A percentile compares a stretch with the other conserved stretches of the same genome.
These are phyloP conservation scores for Scomber scombrus DNA, from an alignment of 2,113 vertebrate species.

Conservation along the genomic window DNA sequence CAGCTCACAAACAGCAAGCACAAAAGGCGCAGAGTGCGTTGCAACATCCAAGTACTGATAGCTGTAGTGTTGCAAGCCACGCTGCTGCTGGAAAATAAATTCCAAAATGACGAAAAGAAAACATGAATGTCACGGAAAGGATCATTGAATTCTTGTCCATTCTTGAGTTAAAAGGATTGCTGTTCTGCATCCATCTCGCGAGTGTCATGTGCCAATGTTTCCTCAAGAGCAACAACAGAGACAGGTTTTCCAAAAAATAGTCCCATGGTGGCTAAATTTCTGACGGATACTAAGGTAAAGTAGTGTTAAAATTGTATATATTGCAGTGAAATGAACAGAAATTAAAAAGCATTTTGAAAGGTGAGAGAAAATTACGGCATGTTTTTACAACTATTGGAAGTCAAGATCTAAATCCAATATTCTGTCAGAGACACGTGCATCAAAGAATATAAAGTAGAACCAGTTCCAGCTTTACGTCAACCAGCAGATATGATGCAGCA, in stretches of 20 bases:
- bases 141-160: background rate
- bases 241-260: background rate
- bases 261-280: background rate
- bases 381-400: background rate
- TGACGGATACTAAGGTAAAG: no score
- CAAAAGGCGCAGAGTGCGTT: constrained; percentile 11
- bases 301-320: background rate
- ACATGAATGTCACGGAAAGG: constrained; percentile 19
- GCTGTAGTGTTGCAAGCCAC: constrained; percentile 4
- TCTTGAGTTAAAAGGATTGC: background rate
- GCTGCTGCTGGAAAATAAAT: constrained; percentile 40
- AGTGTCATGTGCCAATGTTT: constrained; percentile 5
- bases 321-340: background rate
- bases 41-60: constrained; percentile 22
- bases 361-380: background rate
- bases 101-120: constrained; percentile 14
- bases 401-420: no score
- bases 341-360: background rate
- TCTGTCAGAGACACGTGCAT: no score
- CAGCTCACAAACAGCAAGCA: constrained; percentile 12
- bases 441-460: no score
- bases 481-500: no score
- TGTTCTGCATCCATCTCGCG: background rate
- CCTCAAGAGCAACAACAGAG: background rate
- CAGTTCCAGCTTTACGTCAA: no score